Evolutionary conservation across 2,113 vertebrate genomes (phyloP).

Genomic region (Myotis brandtii): DNA sequence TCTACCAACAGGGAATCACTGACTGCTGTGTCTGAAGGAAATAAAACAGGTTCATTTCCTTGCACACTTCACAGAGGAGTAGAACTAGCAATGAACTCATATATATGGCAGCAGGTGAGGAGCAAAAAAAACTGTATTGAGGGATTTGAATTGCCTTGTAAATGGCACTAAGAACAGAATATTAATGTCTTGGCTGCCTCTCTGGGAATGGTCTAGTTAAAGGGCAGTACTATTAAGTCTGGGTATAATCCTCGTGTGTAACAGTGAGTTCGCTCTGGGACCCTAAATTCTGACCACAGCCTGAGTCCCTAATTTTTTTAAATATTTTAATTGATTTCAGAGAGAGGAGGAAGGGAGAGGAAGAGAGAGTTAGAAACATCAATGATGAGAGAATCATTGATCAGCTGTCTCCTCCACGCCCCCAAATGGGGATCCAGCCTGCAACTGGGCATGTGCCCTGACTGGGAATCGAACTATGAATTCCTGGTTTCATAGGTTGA

Average conservation of each 20-base stretch:
- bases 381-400: too few species aligned
- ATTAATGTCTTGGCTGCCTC: conserved; percentile 53
- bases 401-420: too few species aligned
- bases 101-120: conserved; percentile 65
- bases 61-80: conserved; percentile 56
- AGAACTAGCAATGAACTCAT: conserved; percentile 56
- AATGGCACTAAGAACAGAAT: conserved; percentile 52
- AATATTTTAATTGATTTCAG: too few species aligned
- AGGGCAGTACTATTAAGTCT: conserved; percentile 47
- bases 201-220: conserved; percentile 48
- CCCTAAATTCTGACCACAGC: conserved; percentile 23
- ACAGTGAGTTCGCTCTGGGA: neutral
- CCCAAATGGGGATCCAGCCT: too few species aligned
- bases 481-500: too few species aligned
- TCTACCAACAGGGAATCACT: conserved; percentile 3
- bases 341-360: too few species aligned
- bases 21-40: conserved; percentile 48
- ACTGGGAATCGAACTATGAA: too few species aligned
- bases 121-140: conserved; percentile 19
- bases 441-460: too few species aligned
- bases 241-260: neutral
- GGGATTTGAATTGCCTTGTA: conserved; percentile 60
- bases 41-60: conserved; percentile 66
- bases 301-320: neutral
- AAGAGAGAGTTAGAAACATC: too few species aligned